Percentiles rank a stretch among this genome's conserved stretches.
These are phyloP conservation scores for Mythimna impura DNA, from an alignment of 2,888 invertebrate species.

Conservation along the genomic window DNA sequence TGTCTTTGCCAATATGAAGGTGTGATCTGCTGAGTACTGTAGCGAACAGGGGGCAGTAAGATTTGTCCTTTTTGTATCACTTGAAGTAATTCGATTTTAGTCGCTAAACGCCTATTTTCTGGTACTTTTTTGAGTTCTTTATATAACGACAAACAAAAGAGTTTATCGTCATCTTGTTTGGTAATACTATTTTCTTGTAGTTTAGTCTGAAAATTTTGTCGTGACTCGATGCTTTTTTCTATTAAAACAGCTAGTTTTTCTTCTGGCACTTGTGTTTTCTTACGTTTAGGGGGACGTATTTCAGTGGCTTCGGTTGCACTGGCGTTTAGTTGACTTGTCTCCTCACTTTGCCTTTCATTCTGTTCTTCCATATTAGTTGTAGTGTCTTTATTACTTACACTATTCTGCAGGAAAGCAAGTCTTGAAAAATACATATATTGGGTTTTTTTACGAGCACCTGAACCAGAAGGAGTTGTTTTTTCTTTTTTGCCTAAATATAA, in stretches of 20 bases:
- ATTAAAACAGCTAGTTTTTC: slow-evolving; percentile 62
- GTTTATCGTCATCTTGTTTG: slow-evolving; percentile 30
- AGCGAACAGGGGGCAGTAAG: too few species aligned
- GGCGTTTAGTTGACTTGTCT: slow-evolving; percentile 58
- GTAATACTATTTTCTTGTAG: slow-evolving; percentile 60
- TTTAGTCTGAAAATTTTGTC: slow-evolving; percentile 58
- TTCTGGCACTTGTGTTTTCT: slow-evolving; percentile 63
- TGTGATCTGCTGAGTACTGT: too few species aligned
- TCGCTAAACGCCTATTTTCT: too few species aligned
- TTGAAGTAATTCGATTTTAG: too few species aligned
- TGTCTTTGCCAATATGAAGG: too few species aligned
- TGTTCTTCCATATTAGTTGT: slow-evolving; percentile 61
- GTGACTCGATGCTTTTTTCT: slow-evolving; percentile 63
- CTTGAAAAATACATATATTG: too few species aligned
- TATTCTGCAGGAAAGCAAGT: too few species aligned
- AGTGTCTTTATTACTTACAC: slow-evolving; percentile 39
- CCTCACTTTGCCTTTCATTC: slow-evolving; percentile 60
- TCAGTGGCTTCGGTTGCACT: slow-evolving; percentile 58
- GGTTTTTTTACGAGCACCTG: too few species aligned
- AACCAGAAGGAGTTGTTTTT: too few species aligned
- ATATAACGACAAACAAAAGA: too few species aligned
- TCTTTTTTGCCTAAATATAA: slow-evolving; percentile 49
- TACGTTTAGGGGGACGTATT: slow-evolving; percentile 60
- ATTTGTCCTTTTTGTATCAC: too few species aligned
- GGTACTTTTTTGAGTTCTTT: too few species aligned